Conservation (phyloP, 2,113 vertebrate species). For the Sinocyclocheilus grahami region DNA sequence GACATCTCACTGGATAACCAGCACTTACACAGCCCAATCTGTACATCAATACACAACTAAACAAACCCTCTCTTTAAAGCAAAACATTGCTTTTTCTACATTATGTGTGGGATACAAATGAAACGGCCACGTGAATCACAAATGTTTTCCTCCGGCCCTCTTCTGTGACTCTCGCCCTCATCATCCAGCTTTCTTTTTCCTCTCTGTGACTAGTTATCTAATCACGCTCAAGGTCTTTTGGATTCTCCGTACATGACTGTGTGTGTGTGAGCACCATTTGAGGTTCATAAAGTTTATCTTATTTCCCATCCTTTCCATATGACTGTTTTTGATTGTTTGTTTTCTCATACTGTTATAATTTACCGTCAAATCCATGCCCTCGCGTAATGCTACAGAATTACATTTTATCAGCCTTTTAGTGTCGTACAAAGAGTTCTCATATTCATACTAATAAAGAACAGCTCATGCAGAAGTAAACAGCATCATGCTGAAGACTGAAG, state of each 20-base stretch:
- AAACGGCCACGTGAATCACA: neutral
- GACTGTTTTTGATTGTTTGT: neutral
- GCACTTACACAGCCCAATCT: neutral
- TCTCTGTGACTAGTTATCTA: constrained; percentile 41
- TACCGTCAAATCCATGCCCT: too few species aligned
- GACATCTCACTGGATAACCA: too few species aligned
- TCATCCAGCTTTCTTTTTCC: constrained; percentile 3
- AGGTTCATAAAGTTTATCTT: too few species aligned
- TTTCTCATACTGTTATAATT: too few species aligned
- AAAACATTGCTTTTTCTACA: neutral
- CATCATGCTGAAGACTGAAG: too few species aligned
- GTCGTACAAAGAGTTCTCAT: too few species aligned
- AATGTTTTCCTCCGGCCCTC: neutral
- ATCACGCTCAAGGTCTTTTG: constrained; percentile 10
- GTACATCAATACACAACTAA: neutral
- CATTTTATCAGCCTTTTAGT: too few species aligned
- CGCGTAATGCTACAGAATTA: too few species aligned
- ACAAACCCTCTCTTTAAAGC: neutral
- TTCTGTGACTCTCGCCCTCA: neutral
- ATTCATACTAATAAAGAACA: too few species aligned
- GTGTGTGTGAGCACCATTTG: neutral
- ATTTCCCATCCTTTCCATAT: neutral
- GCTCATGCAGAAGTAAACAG: too few species aligned
- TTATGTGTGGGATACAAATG: neutral
- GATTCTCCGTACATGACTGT: constrained; percentile 42